Percentiles rank a stretch among this genome's conserved stretches.
Conservation (phyloP, 1,140 invertebrate genomes). For the Pogonomyrmex barbatus region DNA sequence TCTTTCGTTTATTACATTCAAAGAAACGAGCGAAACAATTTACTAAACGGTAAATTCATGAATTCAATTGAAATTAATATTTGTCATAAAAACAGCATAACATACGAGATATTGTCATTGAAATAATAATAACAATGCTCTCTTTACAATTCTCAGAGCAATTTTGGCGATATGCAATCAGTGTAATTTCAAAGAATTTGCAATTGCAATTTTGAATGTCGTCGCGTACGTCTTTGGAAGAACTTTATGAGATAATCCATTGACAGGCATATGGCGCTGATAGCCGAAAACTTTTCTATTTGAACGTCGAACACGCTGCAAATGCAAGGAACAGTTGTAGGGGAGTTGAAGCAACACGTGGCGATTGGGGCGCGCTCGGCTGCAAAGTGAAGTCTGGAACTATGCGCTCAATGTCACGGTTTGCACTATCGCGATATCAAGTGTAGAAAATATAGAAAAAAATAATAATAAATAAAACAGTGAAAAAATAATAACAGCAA, state of each 20-base stretch:
- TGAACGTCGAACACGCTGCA: conserved; percentile 25
- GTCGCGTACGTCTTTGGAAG: not conserved
- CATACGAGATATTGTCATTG: not conserved
- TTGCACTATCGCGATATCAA: conserved; percentile 25
- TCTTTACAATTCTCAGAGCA: not conserved
- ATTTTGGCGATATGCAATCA: not conserved
- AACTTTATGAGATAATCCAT: not conserved
- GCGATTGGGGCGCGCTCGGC: conserved; percentile 50
- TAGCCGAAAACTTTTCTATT: conserved; percentile 68
- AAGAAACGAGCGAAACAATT: not conserved
- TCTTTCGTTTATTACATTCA: not conserved
- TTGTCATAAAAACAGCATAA: not conserved
- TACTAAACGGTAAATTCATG: not conserved
- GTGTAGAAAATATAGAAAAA: not conserved
- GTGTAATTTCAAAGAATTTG: too few relatives aligned
- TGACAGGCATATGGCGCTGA: too few relatives aligned
- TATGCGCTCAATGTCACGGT: conserved; percentile 66
- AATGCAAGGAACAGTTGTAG: conserved; percentile 45
- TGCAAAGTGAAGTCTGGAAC: conserved; percentile 52
- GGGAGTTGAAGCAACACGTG: conserved; percentile 72
- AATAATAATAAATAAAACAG: too few relatives aligned
- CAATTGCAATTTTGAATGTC: not conserved
- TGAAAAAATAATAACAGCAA: not conserved
- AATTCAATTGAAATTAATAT: not conserved
- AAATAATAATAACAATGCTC: not conserved